A percentile compares a stretch with the other conserved stretches of the same genome.
phyloP scores from a whole-genome alignment of 1,140 invertebrate genomes.

The Episyrphus balteatus region DNA sequence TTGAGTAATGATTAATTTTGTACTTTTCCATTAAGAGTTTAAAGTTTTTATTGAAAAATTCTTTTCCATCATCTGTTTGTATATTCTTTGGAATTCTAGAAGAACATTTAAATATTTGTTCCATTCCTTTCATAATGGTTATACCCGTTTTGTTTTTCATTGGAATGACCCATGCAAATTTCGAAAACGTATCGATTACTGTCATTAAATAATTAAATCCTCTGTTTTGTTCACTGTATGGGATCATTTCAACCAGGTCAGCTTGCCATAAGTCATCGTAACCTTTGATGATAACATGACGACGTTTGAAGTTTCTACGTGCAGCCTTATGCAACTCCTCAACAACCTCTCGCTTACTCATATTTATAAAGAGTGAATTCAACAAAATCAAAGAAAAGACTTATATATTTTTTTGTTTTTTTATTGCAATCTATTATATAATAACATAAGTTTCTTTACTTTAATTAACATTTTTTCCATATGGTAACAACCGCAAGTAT shows the following conservation, averaged over 20 bases:
- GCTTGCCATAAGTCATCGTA: too few species aligned
- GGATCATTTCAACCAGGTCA: constrained; percentile 33
- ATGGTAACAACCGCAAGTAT: too few species aligned
- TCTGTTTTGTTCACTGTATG: constrained; percentile 28
- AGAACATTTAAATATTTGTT: constrained; percentile 10
- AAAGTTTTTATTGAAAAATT: constrained; percentile 28
- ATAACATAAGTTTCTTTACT: too few species aligned
- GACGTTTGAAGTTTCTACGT: constrained; percentile 25
- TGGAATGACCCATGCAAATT: constrained; percentile 36
- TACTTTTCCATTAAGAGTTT: constrained; percentile 22
- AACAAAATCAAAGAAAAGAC: too few species aligned
- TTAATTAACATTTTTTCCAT: too few species aligned
- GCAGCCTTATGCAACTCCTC: constrained; percentile 33
- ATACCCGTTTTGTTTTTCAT: constrained; percentile 38
- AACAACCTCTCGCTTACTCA: too few species aligned
- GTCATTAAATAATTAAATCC: constrained; percentile 37
- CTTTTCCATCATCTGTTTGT: too few species aligned
- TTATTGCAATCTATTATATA: too few species aligned
- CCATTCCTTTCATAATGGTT: constrained; percentile 21
- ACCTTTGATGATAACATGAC: constrained; percentile 21
- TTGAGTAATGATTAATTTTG: constrained; percentile 38
- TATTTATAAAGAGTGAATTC: too few species aligned
- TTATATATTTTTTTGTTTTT: too few species aligned
- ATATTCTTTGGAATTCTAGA: constrained; percentile 25
- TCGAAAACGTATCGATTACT: too few species aligned